Percentiles rank a stretch among this genome's conserved stretches.
Conservation (phyloP, 2,113 vertebrate genomes). For the Ovibos moschatus region DNA sequence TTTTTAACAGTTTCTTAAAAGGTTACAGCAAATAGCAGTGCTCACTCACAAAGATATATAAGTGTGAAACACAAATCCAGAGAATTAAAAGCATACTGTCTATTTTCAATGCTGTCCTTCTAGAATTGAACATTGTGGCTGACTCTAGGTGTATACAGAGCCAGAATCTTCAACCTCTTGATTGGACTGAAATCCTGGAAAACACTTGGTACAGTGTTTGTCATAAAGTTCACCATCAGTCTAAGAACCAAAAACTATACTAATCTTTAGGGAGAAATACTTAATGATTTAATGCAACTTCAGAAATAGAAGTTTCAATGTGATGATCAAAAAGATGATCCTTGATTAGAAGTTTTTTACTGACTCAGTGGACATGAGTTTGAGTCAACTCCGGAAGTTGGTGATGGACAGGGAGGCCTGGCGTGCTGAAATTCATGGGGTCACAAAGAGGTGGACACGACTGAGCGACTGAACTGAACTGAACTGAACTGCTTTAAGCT, state of each 20-base stretch:
- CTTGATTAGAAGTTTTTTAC: background rate
- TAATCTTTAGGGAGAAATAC: background rate
- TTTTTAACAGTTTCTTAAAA: background rate
- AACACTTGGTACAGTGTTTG: accelerated
- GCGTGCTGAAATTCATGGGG: no score
- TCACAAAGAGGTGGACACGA: no score
- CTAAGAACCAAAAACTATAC: background rate
- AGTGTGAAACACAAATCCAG: background rate
- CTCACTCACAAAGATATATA: background rate
- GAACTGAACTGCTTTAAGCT: background rate
- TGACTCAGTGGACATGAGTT: background rate
- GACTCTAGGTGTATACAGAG: background rate
- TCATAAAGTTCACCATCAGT: background rate
- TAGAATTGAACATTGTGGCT: background rate
- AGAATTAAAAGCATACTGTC: background rate
- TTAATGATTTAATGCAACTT: background rate
- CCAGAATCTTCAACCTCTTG: background rate
- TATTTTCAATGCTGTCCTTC: background rate
- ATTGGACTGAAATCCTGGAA: background rate
- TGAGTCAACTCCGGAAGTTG: no score
- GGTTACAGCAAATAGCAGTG: background rate
- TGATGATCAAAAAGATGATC: background rate
- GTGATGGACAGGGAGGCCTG: no score
- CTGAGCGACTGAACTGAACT: no score
- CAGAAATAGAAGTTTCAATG: background rate